Base-by-base conservation (phyloP, 2,113 vertebrate genomes). In the Eurypyga helias region DNA sequence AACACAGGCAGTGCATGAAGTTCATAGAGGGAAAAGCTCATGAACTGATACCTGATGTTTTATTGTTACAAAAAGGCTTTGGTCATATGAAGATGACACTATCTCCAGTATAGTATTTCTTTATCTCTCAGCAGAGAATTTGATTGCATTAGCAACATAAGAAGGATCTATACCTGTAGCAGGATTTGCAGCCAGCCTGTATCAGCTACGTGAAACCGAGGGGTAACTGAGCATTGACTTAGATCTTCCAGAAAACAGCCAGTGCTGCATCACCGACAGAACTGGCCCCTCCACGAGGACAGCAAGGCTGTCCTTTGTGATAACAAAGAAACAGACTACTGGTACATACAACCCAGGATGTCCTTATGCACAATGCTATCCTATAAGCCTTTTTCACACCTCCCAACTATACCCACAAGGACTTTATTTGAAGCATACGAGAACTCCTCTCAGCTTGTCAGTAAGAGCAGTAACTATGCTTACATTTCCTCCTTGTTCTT, bases 211-310 rank as follows among this genome's bases (percentile, higher is more conserved):
- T 0, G 1, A 70, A 65, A 54, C 13, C 45, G 15, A 64, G 5
- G 5, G 6, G 23, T 60, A 60, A 65, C 28, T 14, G 25, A 34
- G 38, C n/a, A 13, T 38, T 17, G 13, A 21, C n/a, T 69, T 8
- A 4, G 48, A 28, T 58, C 12, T 29, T n/a, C 46, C 29, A 23
- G 60, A 83, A n/a, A 5, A 38, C 21, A 73, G 54, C 25, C 43
- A 49, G 76, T 6, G 24, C 36, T 57, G 28, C 54, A 52, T 13
- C 2, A 1, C 13, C 2, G 1, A 6, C 17, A 7, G 7, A 48
- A 43, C 61, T 28, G 58, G 21, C 29, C 20, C 65, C 41, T 57
- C 26, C 49, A 46, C 64, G 31, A 11, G 31, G 62, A 57, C 7
- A 5, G 34, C 45, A 80, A 79, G 49, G 43, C 26, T 79, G 45